Conservation (phyloP, 2,113 vertebrate species). For the Channa maculata region DNA sequence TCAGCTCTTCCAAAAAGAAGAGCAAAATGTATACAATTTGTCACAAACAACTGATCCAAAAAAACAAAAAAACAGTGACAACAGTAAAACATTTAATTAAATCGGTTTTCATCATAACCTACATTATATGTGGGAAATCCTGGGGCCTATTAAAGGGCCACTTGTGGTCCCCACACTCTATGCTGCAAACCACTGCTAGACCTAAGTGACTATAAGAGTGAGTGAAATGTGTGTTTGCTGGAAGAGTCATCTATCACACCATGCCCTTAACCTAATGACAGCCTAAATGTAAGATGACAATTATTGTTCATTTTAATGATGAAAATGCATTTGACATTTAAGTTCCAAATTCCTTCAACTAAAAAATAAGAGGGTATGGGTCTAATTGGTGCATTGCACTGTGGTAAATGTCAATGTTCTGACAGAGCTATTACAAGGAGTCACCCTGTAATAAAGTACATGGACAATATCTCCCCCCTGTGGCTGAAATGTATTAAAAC, state of each 20-base stretch:
- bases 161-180: background rate
- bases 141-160: background rate
- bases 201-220: background rate
- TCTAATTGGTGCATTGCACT: conserved; percentile 23
- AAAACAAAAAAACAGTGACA: background rate
- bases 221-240: background rate
- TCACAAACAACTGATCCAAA: background rate
- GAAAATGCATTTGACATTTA: conserved; percentile 46
- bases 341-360: conserved; percentile 8
- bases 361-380: conserved; percentile 11
- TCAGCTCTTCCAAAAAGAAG: background rate
- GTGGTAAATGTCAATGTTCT: conserved; percentile 40
- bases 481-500: conserved; percentile 22
- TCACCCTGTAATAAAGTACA: background rate
- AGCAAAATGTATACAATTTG: background rate
- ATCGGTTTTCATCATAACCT: background rate
- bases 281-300: conserved; percentile 20
- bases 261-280: conserved; percentile 6
- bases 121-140: background rate
- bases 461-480: conserved; percentile 61
- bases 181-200: background rate
- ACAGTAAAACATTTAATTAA: background rate
- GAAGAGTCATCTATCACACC: background rate
- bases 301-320: conserved; percentile 22
- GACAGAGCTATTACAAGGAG: background rate